phyloP scores from a whole-genome alignment of 2,888 invertebrate genomes.

The Harpagoxenus sublaevis region DNA sequence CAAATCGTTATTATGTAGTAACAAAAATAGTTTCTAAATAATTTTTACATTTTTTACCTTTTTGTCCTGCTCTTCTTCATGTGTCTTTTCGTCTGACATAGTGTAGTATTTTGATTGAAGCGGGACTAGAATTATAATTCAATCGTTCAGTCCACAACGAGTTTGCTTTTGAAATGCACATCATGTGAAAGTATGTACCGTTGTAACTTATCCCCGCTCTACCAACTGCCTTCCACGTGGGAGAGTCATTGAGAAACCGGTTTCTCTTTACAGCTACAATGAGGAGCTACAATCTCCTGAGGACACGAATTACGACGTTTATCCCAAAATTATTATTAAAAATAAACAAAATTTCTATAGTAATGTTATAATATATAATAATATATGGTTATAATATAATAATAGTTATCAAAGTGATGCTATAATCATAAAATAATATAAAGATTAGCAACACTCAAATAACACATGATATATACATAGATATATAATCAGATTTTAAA shows the following conservation, averaged over 20 bases:
- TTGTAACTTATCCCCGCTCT: constrained; percentile 69
- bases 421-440: no score
- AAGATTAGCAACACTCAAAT: no score
- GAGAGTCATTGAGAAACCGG: constrained; percentile 52
- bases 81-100: constrained; percentile 62
- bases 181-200: constrained; percentile 75
- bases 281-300: not conserved
- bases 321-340: not conserved
- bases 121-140: constrained; percentile 21
- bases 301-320: not conserved
- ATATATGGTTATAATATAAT: no score
- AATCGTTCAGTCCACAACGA: not conserved
- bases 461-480: no score
- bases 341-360: not conserved
- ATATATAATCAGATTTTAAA: not conserved
- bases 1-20: not conserved
- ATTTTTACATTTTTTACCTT: constrained; percentile 42
- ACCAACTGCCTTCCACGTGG: constrained; percentile 32
- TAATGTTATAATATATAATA: not conserved
- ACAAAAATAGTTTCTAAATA: constrained; percentile 15
- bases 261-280: constrained; percentile 41
- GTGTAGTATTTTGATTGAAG: constrained; percentile 32
- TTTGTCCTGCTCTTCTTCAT: constrained; percentile 29
- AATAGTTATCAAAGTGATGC: no score
- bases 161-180: constrained; percentile 2